Evolutionary conservation across 2,888 invertebrate species (phyloP), one percentile per base, ranked within the genome.

Genomic region (Patella pellucida): DNA sequence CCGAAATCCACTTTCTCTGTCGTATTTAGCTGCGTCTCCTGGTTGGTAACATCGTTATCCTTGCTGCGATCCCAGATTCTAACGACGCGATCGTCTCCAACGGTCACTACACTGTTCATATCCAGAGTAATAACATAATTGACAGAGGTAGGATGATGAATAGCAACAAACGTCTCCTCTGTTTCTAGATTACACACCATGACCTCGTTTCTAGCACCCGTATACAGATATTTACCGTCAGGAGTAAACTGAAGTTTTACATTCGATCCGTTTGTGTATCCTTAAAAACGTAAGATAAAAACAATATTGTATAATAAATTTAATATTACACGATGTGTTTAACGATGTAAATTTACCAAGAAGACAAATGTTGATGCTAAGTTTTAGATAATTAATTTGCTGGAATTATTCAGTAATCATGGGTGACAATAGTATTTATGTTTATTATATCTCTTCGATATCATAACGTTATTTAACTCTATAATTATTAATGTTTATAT

Each of bases 31-130:
- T n/a, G 23, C 23, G 19, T 56, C 12, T 16, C 41, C 62, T 56
- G 62, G 19, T 54, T 68, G 51, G 72, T 56, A 5, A n/a, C 4
- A n/a, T 4, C 51, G 31, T 41, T 70, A 41, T 76, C 72, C 50
- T 73, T 41, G 16, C 51, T 80, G 50, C 78, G 73, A 71, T 87
- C 84, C 85, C 86, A 87, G 19, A 87, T 80, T 14, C 86, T 71
- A 16, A 87, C 78, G 54, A 83, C 81, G 15, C 81, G 83, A 73
- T 87, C 87, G 52, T 82, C 85, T 0, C 83, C 82, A 11, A 82
- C 76, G 0, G 84, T 85, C 16, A 84, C 83, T 15, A 86, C 78
- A 0, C 77, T 81, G 41, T 79, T 79, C 79, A 83, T 76, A 71
- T 83, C 81, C 19, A 78, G 74, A 1, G 81, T 79, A 15, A 77